Percentiles rank a stretch among this genome's conserved stretches.
Evolutionary conservation across 30 jellyfish, hydroid and myxozoan species (phyloP).

Genomic region (Aurelia sp.): DNA sequence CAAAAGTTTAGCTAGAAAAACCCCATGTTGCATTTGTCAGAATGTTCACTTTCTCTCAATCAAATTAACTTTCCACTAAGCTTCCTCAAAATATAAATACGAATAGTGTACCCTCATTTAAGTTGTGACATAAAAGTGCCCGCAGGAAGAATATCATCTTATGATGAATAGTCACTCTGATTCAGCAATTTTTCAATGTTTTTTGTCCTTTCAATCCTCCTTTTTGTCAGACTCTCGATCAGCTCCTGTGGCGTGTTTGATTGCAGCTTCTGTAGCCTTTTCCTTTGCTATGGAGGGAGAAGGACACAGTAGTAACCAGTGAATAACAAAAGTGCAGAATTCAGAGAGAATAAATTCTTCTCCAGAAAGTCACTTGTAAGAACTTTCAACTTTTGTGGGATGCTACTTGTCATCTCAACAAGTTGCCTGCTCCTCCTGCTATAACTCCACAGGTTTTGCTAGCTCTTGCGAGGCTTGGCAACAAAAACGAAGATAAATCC

Average conservation of each 20-base stretch:
- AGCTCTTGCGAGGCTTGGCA: no score
- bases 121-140: constrained; percentile 17
- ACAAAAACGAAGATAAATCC: no score
- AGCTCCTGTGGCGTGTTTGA: constrained; percentile 82
- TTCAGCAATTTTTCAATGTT: constrained; percentile 34
- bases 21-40: background rate
- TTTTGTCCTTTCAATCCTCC: constrained; percentile 80
- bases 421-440: no score
- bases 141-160: background rate
- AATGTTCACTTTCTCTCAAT: no score
- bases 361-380: no score
- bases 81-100: constrained; percentile 17
- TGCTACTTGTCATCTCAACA: no score
- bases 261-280: constrained; percentile 97
- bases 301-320: background rate
- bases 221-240: constrained; percentile 74
- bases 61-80: background rate
- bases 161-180: constrained; percentile 27
- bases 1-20: background rate
- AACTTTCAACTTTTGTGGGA: no score
- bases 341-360: no score
- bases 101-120: constrained; percentile 6
- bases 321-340: no score
- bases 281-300: constrained; percentile 74
- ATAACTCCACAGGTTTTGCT: no score